Evolutionary conservation across 1,140 invertebrate species (phyloP), one percentile per base, ranked within the genome.

Genomic region (Dendroctonus valens): DNA sequence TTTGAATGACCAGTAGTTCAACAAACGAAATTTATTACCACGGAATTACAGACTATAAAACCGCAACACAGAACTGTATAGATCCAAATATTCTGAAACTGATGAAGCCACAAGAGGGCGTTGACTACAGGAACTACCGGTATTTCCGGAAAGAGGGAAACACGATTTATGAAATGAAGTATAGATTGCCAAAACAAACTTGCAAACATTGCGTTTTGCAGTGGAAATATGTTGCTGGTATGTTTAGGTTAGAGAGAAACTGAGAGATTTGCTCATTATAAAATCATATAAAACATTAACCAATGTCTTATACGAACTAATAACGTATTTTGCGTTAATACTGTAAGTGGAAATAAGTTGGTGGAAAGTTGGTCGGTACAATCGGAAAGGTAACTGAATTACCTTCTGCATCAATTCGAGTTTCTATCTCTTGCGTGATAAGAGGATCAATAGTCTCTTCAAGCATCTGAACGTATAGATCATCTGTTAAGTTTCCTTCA

Each of bases 171-270:
- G 88, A 92, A 75, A 87, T 88, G 72, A 77, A 73, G 54, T 78
- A 76, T 53, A 70, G 69, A 46, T 58, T 79, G n/a, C 78, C 78
- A 6, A 75, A 78, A 7, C 72, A 92, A 8, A 86, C 85, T 3
- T 94, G 92, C 73, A 77, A 82, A 5, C 90, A 92, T 77, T 93
- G 91, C 73, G 85, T 93, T 0, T 79, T 93, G 46, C 91, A 93
- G 74, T 93, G 91, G 91, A 83, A 85, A 68, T 92, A 92, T 76
- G 82, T 91, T 49, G 89, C 90, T 50, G 91, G 89, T 65, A 74
- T 46, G 50, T 11, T 46, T 26, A 26, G 26, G 3, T 26, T 26
- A 26, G 46, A 48, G 4, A 5, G 5, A 48, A 48, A 48, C 7
- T 48, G 46, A 48, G 14, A n/a, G 7, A 48, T 48, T 11, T 48